A percentile compares a stretch with the other conserved stretches of the same genome.
phyloP scores from a whole-genome alignment of 2,888 invertebrate species.

The Colostygia pectinataria region DNA sequence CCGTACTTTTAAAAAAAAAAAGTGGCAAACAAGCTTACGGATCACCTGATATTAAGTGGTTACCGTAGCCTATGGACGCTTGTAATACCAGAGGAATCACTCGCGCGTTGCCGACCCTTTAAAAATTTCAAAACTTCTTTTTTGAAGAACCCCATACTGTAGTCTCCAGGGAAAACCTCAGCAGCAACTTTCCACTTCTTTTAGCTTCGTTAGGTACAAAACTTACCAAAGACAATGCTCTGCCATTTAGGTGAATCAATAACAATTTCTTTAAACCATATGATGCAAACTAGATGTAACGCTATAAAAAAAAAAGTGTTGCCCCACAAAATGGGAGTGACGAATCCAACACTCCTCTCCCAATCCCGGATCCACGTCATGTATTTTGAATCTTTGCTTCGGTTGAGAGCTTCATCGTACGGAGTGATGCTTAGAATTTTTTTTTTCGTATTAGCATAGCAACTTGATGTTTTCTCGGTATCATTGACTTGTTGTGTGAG shows the following conservation, averaged over 20 bases:
- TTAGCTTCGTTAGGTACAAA: no score
- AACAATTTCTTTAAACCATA: constrained; percentile 53
- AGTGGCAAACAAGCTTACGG: no score
- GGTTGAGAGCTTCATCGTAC: constrained; percentile 49
- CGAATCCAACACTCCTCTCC: constrained; percentile 73
- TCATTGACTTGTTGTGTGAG: constrained; percentile 1
- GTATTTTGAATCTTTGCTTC: constrained; percentile 47
- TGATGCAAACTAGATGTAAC: constrained; percentile 63
- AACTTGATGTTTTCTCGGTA: neutral
- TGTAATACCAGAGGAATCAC: no score
- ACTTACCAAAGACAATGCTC: constrained; percentile 85
- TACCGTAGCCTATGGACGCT: no score
- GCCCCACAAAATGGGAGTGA: constrained; percentile 85
- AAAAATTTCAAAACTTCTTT: no score
- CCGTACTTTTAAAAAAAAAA: no score
- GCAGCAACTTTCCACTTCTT: no score
- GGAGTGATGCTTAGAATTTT: constrained; percentile 8
- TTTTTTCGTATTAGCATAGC: neutral
- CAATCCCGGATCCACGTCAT: constrained; percentile 51
- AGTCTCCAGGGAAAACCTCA: no score
- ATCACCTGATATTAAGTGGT: no score
- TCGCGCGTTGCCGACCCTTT: no score
- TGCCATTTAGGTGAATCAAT: constrained; percentile 57
- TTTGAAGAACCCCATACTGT: no score
- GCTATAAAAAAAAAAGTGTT: constrained; percentile 81